Base-by-base conservation (phyloP, 2,888 invertebrate species). In the Phengaris alcon region DNA sequence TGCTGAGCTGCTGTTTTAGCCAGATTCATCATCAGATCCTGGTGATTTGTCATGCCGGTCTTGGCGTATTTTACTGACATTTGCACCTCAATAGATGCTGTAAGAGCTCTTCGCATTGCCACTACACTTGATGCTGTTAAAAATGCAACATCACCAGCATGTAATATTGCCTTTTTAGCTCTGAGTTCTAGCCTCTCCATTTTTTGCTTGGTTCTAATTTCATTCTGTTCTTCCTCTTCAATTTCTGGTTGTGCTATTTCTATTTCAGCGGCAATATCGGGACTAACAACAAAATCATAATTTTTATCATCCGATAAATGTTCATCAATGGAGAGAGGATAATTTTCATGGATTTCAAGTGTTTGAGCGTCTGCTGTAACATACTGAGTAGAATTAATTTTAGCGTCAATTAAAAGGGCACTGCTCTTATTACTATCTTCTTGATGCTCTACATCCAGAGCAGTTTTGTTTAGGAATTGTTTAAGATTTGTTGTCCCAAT, bases 1-100 rank as follows among this genome's bases (percentile, higher is more conserved):
- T 93, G 93, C 78, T 93, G 93, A 7, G 93, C 93, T 15, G 93
- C 93, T 7, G 93, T 92, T 77, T 90, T 93, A 0, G 93, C 93
- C 75, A 93, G 85, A 82, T 92, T 93, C 93, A 92, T 92, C 93
- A 93, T 93, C 75, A 93, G 80, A 69, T 93, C 92, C 79, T 91
- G 91, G 77, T 93, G 92, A 80, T 91, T 91, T 1, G 90, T 87
- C 92, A 92, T 90, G 6, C 92, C 92, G 78, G 88, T 91, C 78
- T 89, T 91, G 22, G 93, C 93, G 76, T 88, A 90, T 75, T 83
- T 87, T 0, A 93, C 90, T 10, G 93, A 92, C 93, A 93, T 93
- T 77, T 90, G 87, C 2, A 93, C 93, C 81, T 93, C 93, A 51
- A 93, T 92, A 0, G 93, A 93, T 5, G 93, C 93, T 8, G 93